Conservation (phyloP, 2,113 vertebrate genomes). For the Bujurquina vittata region DNA sequence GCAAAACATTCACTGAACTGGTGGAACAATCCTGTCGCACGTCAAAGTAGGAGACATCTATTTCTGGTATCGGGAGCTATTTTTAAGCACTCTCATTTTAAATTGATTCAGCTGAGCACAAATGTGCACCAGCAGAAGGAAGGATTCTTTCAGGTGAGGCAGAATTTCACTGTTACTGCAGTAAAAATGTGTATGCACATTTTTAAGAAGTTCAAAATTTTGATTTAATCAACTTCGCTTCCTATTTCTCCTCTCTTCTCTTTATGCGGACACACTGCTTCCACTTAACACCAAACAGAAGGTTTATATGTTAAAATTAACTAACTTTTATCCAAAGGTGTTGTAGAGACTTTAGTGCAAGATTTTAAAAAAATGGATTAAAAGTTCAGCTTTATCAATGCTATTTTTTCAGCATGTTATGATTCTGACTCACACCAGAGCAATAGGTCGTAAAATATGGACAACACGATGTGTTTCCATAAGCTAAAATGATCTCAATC, state of each 20-base stretch:
- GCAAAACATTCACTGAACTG: conserved; percentile 20
- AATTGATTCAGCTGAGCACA: conserved; percentile 42
- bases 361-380: neutral
- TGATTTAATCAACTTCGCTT: neutral
- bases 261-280: neutral
- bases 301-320: neutral
- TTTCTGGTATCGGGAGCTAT: conserved; percentile 61
- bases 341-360: neutral
- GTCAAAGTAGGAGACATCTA: conserved; percentile 43
- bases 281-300: neutral
- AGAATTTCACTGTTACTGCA: neutral
- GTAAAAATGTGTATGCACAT: neutral
- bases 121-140: conserved; percentile 16
- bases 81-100: conserved; percentile 52
- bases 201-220: neutral
- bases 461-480: neutral
- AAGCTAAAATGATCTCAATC: neutral
- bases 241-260: too few species aligned
- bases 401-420: neutral
- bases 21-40: conserved; percentile 42
- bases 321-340: neutral
- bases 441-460: neutral
- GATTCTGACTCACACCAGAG: neutral
- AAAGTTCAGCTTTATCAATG: neutral
- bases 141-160: conserved; percentile 10